phyloP scores from a whole-genome alignment of 1,140 invertebrate genomes.

The Apis dorsata region DNA sequence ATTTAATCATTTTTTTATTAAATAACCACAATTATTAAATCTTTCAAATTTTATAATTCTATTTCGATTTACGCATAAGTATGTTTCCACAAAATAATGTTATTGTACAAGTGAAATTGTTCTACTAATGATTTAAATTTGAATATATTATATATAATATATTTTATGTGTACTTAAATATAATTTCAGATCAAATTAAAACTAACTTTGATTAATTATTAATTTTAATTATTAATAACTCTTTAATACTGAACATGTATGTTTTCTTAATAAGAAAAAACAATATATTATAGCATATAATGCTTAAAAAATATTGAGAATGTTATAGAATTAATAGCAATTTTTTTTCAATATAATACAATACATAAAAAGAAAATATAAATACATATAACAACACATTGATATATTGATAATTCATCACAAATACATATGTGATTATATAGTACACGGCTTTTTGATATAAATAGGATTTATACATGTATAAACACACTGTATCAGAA shows the following conservation, averaged over 20 bases:
- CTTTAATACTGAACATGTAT: constrained; percentile 29
- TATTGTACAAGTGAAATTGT: constrained; percentile 14
- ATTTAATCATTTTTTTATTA: constrained; percentile 37
- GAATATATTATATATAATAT: constrained; percentile 12
- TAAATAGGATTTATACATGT: constrained; percentile 56
- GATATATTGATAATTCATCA: constrained; percentile 37
- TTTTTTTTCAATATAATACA: constrained; percentile 16
- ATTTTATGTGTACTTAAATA: background rate
- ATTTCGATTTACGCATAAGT: constrained; percentile 17
- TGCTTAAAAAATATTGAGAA: constrained; percentile 29
- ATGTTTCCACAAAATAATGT: constrained; percentile 36
- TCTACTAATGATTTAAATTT: constrained; percentile 9
- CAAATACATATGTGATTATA: constrained; percentile 51
- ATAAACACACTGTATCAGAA: constrained; percentile 54
- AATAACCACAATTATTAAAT: constrained; percentile 37
- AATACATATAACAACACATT: constrained; percentile 46
- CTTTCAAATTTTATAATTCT: constrained; percentile 8
- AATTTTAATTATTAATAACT: constrained; percentile 10
- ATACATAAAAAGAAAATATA: constrained; percentile 18
- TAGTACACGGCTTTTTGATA: constrained; percentile 53
- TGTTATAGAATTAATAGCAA: constrained; percentile 25
- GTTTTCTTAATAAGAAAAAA: background rate
- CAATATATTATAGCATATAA: constrained; percentile 3
- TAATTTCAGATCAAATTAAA: background rate
- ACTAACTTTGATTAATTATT: background rate